Evolutionary conservation across 2,888 invertebrate species (phyloP).

Genomic region (Eupithecia inturbata): DNA sequence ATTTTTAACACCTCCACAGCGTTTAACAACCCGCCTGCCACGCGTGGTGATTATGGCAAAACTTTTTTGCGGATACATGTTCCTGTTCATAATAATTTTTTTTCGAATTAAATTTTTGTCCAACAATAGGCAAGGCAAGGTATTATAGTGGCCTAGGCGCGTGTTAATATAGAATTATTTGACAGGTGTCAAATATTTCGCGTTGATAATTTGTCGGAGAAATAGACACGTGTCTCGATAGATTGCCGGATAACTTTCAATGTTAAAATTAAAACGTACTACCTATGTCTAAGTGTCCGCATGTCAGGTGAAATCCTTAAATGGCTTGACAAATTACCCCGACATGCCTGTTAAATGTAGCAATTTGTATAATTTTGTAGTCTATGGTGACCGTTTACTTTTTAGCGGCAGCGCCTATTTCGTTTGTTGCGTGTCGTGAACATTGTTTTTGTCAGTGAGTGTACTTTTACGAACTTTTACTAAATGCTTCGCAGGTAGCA

Average conservation of each 20-base stretch:
- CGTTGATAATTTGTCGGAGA: neutral
- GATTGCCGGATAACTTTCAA: constrained; percentile 6
- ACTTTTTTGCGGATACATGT: too few relatives aligned
- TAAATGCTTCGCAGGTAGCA: neutral
- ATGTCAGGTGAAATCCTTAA: constrained; percentile 27
- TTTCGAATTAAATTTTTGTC: too few relatives aligned
- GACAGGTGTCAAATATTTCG: constrained; percentile 6
- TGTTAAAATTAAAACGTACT: constrained; percentile 22
- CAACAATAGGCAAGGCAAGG: too few relatives aligned
- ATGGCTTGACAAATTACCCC: constrained; percentile 19
- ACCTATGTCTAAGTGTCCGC: constrained; percentile 28
- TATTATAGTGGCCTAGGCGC: too few relatives aligned
- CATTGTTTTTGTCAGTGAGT: neutral
- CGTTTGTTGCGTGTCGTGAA: neutral
- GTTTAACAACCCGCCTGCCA: too few relatives aligned
- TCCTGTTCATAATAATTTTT: too few relatives aligned
- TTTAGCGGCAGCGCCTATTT: neutral
- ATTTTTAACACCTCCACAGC: too few relatives aligned
- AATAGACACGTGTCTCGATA: neutral
- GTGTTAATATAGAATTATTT: neutral
- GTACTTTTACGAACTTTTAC: neutral
- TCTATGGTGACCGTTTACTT: constrained; percentile 2
- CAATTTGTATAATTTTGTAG: constrained; percentile 27
- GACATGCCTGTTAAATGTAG: constrained; percentile 25
- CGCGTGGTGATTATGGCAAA: too few relatives aligned